Conservation (phyloP, 2,113 vertebrate species). For the Pachypanchax playfairii region DNA sequence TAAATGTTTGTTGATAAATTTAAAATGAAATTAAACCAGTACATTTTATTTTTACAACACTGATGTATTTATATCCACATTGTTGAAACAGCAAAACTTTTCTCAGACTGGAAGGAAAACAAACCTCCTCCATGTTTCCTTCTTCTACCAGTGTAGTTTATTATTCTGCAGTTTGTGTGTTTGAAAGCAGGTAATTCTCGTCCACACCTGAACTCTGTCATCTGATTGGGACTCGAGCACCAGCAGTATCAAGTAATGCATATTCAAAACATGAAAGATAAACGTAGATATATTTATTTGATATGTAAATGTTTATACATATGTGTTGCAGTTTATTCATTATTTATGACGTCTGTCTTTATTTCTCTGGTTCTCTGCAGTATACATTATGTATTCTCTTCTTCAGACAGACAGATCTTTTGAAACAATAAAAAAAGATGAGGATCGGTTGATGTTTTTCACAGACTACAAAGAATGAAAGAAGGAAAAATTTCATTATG, state of each 20-base stretch:
- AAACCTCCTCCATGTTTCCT: too few species aligned
- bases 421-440: constrained; percentile 63
- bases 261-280: constrained; percentile 53
- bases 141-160: too few species aligned
- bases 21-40: too few species aligned
- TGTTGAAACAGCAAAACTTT: too few species aligned
- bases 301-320: constrained; percentile 79
- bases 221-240: constrained; percentile 45
- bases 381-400: constrained; percentile 78
- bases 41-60: too few species aligned
- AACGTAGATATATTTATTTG: constrained; percentile 77
- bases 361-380: constrained; percentile 61
- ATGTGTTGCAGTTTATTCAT: constrained; percentile 72
- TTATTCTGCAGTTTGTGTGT: too few species aligned
- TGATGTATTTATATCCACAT: too few species aligned
- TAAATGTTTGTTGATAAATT: too few species aligned
- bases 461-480: too few species aligned
- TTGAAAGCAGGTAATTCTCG: constrained; percentile 16
- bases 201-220: too few species aligned
- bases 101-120: too few species aligned
- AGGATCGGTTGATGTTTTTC: constrained; percentile 62
- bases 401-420: constrained; percentile 66
- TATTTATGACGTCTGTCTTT: constrained; percentile 78
- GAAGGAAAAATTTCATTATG: constrained; percentile 61
- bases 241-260: constrained; percentile 53